Evolutionary conservation across 1,140 invertebrate species (phyloP).

Genomic region (Bombus ignitus): DNA sequence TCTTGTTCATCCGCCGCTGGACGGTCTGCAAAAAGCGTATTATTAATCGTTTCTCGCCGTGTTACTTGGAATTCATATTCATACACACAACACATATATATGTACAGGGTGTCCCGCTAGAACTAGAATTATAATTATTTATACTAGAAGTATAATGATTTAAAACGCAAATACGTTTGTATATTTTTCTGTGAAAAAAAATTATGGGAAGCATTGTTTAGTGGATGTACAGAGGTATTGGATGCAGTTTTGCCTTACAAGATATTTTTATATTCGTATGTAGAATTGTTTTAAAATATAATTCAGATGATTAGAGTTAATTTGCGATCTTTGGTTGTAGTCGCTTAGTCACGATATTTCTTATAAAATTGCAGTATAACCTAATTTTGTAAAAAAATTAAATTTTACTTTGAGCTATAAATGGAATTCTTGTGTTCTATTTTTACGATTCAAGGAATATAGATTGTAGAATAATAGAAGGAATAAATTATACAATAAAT

Average conservation of each 20-base stretch:
- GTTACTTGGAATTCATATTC: conserved; percentile 39
- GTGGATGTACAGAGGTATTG: too few relatives aligned
- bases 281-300: neutral
- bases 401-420: neutral
- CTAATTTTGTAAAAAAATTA: too few relatives aligned
- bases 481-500: too few relatives aligned
- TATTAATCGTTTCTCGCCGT: conserved; percentile 33
- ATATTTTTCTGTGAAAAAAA: neutral
- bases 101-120: neutral
- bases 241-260: too few relatives aligned
- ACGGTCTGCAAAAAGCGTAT: neutral
- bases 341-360: too few relatives aligned
- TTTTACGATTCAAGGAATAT: neutral
- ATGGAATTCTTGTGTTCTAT: neutral
- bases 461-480: too few relatives aligned
- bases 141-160: too few relatives aligned
- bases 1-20: neutral
- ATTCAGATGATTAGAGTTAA: neutral
- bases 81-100: neutral
- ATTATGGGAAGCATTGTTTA: too few relatives aligned
- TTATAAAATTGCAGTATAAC: too few relatives aligned
- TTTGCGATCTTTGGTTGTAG: too few relatives aligned
- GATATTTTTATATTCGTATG: neutral
- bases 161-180: too few relatives aligned
- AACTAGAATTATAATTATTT: too few relatives aligned